Percentiles rank a stretch among this genome's conserved stretches.
Conservation (phyloP, 2,113 vertebrate genomes). For the Oryzias melastigma region DNA sequence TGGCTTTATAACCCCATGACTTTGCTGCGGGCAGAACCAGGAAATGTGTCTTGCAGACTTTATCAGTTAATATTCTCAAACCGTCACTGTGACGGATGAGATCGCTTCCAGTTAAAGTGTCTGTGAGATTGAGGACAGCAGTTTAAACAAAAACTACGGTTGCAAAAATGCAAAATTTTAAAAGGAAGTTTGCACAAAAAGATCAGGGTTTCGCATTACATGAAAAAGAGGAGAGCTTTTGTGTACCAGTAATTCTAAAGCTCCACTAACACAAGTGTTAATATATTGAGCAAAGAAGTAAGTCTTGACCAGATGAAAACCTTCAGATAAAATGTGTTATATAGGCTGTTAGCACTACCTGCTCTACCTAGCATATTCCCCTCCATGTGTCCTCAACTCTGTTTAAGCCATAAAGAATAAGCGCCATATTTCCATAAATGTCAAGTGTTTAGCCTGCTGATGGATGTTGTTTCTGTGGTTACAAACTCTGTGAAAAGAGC, state of each 20-base stretch:
- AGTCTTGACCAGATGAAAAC: not conserved
- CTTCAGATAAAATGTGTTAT: too few species aligned
- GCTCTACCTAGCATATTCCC: constrained; percentile 55
- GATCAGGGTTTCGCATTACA: not conserved
- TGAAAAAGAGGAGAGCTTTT: not conserved
- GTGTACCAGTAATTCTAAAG: too few species aligned
- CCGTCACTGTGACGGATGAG: not conserved
- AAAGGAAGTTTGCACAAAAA: too few species aligned
- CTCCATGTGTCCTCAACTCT: constrained; percentile 27
- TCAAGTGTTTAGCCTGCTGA: constrained; percentile 27
- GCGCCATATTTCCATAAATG: constrained; percentile 27
- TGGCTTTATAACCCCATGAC: constrained; percentile 48
- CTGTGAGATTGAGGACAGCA: constrained; percentile 5
- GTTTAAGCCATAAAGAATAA: constrained; percentile 30
- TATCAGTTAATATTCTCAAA: constrained; percentile 27
- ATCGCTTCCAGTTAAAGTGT: not conserved
- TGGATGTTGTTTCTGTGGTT: not conserved
- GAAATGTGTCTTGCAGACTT: constrained; percentile 15
- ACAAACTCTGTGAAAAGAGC: not conserved
- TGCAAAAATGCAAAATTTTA: too few species aligned
- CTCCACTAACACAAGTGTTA: too few species aligned
- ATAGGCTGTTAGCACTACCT: constrained; percentile 55
- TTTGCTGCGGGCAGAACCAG: constrained; percentile 17
- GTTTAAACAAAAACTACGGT: not conserved
- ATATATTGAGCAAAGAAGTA: too few species aligned